Base-by-base conservation (phyloP, 2,888 invertebrate species). In the Drosophila sordidapex region DNA sequence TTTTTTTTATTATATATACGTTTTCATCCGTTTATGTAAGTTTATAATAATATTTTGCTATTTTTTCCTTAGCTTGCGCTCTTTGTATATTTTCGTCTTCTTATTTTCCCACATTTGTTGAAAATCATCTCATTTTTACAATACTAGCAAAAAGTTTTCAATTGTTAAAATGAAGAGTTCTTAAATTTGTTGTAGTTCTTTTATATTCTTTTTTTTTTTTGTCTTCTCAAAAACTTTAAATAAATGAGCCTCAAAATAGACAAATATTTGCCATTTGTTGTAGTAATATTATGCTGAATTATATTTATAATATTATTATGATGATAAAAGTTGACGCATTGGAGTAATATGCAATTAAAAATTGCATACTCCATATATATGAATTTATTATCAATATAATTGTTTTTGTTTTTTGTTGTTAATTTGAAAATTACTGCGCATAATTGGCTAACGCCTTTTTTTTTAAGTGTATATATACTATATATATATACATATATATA, bases 241-340 rank as follows among this genome's bases (percentile, higher is more conserved):
- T 79, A 87, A 87, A 87, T 87, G 85, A 87, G 85, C 90, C 81
- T 89, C 82, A 87, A 87, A 87, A 89, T 81, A 80, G 78, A 79
- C 90, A 82, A 82, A 77, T 74, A 76, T 67, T 77, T 82, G 84
- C 64, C 71, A 72, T 71, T 65, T 75, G 60, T 82, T 82, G 62
- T 82, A 72, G 63, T 79, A 57, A 59, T 76, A 70, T 74, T 65
- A 64, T 72, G 62, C 61, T 70, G 65, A 79, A 64, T 73, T 68
- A 61, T 68, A 63, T 65, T 72, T 75, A 67, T 74, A 76, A 70
- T 60, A 58, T 68, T 79, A 68, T 66, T 67, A 77, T 58, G 54
- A 60, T 70, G 82, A 82, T 84, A 85, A 81, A 85, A 81, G 66
- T 84, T 66, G 51, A 70, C 77, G 69, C 57, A 49, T 52, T 53